These are phyloP conservation scores for Onchidella celtica DNA, from an alignment of 2,888 invertebrate species.

Conservation along the genomic window DNA sequence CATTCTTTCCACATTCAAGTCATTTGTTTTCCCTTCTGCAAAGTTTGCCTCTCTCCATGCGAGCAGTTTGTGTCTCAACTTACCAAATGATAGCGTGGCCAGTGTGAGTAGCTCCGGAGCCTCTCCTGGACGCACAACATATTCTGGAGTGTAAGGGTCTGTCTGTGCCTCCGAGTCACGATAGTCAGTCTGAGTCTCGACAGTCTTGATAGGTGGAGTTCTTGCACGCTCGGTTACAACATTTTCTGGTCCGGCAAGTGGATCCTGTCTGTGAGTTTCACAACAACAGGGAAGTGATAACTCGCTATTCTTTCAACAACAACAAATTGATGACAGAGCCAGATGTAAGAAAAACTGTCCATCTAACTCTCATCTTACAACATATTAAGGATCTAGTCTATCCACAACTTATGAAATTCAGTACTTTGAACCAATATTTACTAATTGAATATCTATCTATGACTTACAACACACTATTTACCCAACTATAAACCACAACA, in stretches of 20 bases:
- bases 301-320: too few relatives aligned
- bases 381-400: background rate
- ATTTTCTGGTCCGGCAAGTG: conserved; percentile 69
- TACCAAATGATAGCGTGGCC: conserved; percentile 85
- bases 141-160: conserved; percentile 87
- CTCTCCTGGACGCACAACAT: conserved; percentile 81
- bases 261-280: conserved; percentile 73
- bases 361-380: background rate
- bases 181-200: conserved; percentile 86
- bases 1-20: too few relatives aligned
- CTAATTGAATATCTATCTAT: too few relatives aligned
- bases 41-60: too few relatives aligned
- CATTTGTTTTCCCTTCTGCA: too few relatives aligned
- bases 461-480: too few relatives aligned
- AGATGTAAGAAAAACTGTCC: too few relatives aligned
- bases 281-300: too few relatives aligned
- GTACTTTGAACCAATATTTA: too few relatives aligned
- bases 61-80: too few relatives aligned
- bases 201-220: conserved; percentile 78
- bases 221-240: conserved; percentile 66
- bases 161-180: conserved; percentile 90
- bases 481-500: too few relatives aligned
- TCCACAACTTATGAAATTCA: background rate
- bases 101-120: conserved; percentile 86
- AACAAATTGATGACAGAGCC: too few relatives aligned